phyloP scores from a whole-genome alignment of 2,113 vertebrate species.

The Lanius ludovicianus region DNA sequence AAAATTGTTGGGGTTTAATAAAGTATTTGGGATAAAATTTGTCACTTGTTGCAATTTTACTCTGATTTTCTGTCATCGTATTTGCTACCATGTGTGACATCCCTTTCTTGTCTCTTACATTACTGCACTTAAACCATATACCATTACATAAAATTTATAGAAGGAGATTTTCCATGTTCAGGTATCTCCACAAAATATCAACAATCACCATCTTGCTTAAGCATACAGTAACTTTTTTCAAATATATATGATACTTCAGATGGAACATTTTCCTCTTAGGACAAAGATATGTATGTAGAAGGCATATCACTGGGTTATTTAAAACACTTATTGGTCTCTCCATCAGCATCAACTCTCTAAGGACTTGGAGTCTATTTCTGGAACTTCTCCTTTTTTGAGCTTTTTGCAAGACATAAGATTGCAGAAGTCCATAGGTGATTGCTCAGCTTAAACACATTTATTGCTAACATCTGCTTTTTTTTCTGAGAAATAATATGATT shows the following conservation, averaged over 20 bases:
- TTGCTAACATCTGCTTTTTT: background rate
- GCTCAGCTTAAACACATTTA: background rate
- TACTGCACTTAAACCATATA: background rate
- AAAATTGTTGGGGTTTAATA: background rate
- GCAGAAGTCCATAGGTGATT: background rate
- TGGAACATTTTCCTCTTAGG: background rate
- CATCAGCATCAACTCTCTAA: background rate
- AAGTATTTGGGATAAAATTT: background rate
- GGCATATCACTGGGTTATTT: background rate
- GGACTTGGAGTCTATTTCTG: conserved; percentile 3
- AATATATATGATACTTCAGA: background rate
- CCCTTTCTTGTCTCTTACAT: background rate
- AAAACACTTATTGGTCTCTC: background rate
- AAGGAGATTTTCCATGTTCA: background rate
- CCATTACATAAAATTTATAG: background rate
- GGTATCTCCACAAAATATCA: background rate
- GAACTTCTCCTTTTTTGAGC: background rate
- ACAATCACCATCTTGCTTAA: background rate
- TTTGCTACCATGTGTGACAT: background rate
- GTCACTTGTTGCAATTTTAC: background rate
- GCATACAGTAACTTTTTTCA: background rate
- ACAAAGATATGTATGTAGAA: background rate
- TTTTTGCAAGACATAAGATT: background rate
- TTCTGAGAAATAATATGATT: background rate
- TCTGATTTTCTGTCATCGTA: background rate